Percentiles rank a stretch among this genome's conserved stretches.
Conservation (phyloP, 1,140 invertebrate genomes). For the Agraylea sexmaculata region DNA sequence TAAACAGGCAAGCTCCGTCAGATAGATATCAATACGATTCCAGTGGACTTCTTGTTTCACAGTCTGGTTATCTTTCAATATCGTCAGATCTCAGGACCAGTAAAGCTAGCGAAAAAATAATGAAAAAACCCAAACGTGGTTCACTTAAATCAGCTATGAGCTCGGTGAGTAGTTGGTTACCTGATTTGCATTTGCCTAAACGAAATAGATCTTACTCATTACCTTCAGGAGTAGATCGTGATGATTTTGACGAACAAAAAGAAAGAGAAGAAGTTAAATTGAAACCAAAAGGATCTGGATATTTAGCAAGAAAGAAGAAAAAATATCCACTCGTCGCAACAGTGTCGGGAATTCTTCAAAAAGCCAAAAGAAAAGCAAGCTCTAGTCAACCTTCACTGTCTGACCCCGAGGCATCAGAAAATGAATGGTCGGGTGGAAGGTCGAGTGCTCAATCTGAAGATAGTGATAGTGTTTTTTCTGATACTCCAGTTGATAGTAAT, state of each 20-base stretch:
- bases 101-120: conserved; percentile 43
- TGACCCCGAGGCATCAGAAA: conserved; percentile 67
- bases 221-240: conserved; percentile 53
- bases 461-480: conserved; percentile 58
- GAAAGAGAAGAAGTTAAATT: conserved; percentile 32
- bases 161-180: conserved; percentile 67
- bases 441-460: conserved; percentile 57
- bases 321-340: conserved; percentile 67
- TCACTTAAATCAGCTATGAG: conserved; percentile 70
- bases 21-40: conserved; percentile 36
- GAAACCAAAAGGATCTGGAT: conserved; percentile 20
- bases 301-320: conserved; percentile 53
- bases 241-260: conserved; percentile 41
- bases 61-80: conserved; percentile 72
- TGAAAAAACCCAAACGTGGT: conserved; percentile 57
- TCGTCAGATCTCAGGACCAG: conserved; percentile 50
- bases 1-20: conserved; percentile 18
- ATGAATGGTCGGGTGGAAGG: conserved; percentile 56
- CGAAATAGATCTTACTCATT: conserved; percentile 69
- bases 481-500: conserved; percentile 45
- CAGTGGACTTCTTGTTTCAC: conserved; percentile 60
- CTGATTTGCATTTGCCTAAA: conserved; percentile 66
- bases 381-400: conserved; percentile 51
- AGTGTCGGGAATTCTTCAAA: conserved; percentile 66
- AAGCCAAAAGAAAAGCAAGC: conserved; percentile 55